Evolutionary conservation across 2,797 vertebrate genomes (phyloP).

Genomic region (Hippoglossus hippoglossus): DNA sequence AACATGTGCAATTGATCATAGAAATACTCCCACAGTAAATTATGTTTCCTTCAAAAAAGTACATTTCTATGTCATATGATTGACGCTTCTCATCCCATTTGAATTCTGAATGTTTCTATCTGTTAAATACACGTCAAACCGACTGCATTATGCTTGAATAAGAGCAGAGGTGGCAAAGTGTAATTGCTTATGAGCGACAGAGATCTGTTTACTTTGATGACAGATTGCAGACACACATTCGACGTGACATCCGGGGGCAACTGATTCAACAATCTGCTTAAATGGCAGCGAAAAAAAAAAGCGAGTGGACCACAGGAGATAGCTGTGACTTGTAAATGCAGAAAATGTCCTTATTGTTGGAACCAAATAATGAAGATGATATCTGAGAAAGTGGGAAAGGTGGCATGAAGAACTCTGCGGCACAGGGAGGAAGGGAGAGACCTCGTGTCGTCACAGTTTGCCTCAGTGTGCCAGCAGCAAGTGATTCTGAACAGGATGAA

Average conservation of each 20-base stretch:
- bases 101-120: neutral
- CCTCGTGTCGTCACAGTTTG: slow-evolving; percentile 33
- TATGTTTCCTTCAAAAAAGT: too few species aligned
- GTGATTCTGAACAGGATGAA: slow-evolving; percentile 14
- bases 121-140: slow-evolving; percentile 30
- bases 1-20: neutral
- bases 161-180: slow-evolving; percentile 38
- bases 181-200: slow-evolving; percentile 48
- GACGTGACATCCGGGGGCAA: slow-evolving; percentile 12
- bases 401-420: slow-evolving; percentile 29
- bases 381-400: slow-evolving; percentile 37
- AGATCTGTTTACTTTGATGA: slow-evolving; percentile 52
- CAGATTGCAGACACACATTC: slow-evolving; percentile 31
- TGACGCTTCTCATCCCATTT: neutral
- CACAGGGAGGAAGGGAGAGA: slow-evolving; percentile 2
- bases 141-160: slow-evolving; percentile 4
- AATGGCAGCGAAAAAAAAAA: slow-evolving; percentile 34
- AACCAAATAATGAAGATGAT: slow-evolving; percentile 34
- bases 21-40: too few species aligned
- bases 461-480: neutral
- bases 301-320: slow-evolving; percentile 40
- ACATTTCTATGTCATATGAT: neutral
- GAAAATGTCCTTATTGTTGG: slow-evolving; percentile 48
- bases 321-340: slow-evolving; percentile 43
- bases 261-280: slow-evolving; percentile 51